Evolutionary conservation across 2,888 invertebrate species (phyloP).

Genomic region (Yponomeuta cagnagella): DNA sequence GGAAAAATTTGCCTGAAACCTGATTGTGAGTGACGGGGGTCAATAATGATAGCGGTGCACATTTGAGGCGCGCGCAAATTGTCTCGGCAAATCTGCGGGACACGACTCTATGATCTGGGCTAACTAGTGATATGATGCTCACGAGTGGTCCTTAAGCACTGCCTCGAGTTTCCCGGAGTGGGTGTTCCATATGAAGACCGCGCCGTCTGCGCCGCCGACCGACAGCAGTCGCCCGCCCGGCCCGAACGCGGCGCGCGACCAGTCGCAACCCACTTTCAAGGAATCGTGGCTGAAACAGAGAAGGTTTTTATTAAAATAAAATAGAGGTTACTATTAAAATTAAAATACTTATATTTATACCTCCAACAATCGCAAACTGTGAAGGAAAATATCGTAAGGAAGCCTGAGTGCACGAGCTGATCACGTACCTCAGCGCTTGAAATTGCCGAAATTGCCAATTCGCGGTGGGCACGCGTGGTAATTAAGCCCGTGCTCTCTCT

Average conservation of each 20-base stretch:
- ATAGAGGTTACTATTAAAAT: neutral
- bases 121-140: constrained; percentile 51
- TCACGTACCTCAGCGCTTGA: too few species aligned
- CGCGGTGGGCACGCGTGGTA: too few species aligned
- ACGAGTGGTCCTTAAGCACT: constrained; percentile 88
- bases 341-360: neutral
- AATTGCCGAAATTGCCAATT: too few species aligned
- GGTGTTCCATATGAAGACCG: constrained; percentile 94
- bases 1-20: constrained; percentile 57
- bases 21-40: constrained; percentile 24
- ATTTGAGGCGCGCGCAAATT: neutral
- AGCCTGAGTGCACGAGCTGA: too few species aligned
- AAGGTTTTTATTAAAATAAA: neutral
- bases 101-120: neutral
- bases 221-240: constrained; percentile 92
- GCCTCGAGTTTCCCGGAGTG: constrained; percentile 83
- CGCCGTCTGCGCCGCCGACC: constrained; percentile 94
- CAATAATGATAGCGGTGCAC: neutral
- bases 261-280: constrained; percentile 97
- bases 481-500: too few species aligned
- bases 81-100: neutral
- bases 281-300: constrained; percentile 86
- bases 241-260: constrained; percentile 94
- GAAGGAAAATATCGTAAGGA: too few species aligned
- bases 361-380: too few species aligned